A percentile compares a stretch with the other conserved stretches of the same genome.
Evolutionary conservation across 1,140 invertebrate species (phyloP).

Genomic region (Doryteuthis pealeii): DNA sequence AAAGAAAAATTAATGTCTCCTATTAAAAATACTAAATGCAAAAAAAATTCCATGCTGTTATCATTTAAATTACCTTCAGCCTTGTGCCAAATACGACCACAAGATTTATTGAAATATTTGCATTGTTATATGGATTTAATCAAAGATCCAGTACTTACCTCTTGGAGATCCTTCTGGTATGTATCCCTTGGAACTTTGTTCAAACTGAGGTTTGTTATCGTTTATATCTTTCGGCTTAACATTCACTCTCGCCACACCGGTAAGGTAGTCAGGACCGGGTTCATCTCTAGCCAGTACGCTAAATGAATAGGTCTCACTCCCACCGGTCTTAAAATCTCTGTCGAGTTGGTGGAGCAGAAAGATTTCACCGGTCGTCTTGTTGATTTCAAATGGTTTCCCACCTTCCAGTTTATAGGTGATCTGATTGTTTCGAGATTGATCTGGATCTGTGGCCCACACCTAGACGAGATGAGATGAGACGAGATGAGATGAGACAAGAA

Average conservation of each 20-base stretch:
- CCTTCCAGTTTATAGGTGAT: constrained; percentile 96
- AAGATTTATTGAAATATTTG: no score
- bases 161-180: constrained; percentile 45
- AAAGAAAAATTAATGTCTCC: no score
- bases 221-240: constrained; percentile 97
- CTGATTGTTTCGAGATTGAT: constrained; percentile 89
- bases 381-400: constrained; percentile 94
- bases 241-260: constrained; percentile 97
- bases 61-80: no score
- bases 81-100: no score
- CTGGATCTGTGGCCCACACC: constrained; percentile 92
- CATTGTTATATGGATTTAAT: no score
- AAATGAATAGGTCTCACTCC: constrained; percentile 94
- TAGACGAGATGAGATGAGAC: constrained; percentile 56
- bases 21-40: no score
- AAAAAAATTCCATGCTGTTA: no score
- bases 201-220: constrained; percentile 96
- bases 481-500: not conserved
- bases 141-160: constrained; percentile 32
- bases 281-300: constrained; percentile 97
- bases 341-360: constrained; percentile 79
- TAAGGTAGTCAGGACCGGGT: constrained; percentile 70
- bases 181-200: constrained; percentile 54
- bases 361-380: constrained; percentile 72
- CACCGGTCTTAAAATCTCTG: constrained; percentile 88